Percentiles rank a stretch among this genome's conserved stretches.
Evolutionary conservation across 2,113 vertebrate genomes (phyloP).

Genomic region (Petromus typicus): DNA sequence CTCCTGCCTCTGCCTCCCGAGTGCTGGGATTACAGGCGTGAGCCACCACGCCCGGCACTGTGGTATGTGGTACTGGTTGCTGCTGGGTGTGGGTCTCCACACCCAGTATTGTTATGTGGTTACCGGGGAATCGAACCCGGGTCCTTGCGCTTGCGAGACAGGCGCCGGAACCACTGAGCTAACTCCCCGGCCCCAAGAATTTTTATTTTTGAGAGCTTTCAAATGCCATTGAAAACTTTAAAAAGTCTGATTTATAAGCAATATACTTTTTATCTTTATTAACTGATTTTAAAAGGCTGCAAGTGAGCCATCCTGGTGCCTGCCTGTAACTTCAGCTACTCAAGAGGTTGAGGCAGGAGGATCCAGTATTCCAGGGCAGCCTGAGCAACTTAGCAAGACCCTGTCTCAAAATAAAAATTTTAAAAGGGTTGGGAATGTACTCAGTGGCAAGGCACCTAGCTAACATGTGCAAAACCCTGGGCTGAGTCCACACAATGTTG

Average conservation of each 20-base stretch:
- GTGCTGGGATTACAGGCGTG: no score
- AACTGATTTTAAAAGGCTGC: not conserved
- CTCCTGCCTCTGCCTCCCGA: no score
- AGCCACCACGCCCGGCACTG: no score
- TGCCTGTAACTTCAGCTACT: not conserved
- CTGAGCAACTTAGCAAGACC: not conserved
- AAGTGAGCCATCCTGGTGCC: not conserved
- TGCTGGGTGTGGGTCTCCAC: no score
- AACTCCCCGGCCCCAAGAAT: no score
- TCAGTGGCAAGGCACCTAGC: not conserved
- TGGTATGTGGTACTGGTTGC: no score
- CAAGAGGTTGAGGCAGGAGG: not conserved
- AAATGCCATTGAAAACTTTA: no score
- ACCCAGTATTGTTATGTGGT: no score
- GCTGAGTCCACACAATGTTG: no score
- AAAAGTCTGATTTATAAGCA: constrained; percentile 18
- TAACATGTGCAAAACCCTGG: not conserved
- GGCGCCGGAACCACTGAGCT: no score
- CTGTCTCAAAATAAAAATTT: not conserved
- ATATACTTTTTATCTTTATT: not conserved
- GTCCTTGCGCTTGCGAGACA: no score
- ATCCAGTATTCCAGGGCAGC: not conserved
- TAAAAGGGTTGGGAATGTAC: not conserved
- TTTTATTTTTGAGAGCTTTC: not conserved
- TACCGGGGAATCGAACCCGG: no score